Percentiles rank a stretch among this genome's conserved stretches.
phyloP scores from a whole-genome alignment of 1,140 invertebrate genomes.

The Cryptotermes secundus region DNA sequence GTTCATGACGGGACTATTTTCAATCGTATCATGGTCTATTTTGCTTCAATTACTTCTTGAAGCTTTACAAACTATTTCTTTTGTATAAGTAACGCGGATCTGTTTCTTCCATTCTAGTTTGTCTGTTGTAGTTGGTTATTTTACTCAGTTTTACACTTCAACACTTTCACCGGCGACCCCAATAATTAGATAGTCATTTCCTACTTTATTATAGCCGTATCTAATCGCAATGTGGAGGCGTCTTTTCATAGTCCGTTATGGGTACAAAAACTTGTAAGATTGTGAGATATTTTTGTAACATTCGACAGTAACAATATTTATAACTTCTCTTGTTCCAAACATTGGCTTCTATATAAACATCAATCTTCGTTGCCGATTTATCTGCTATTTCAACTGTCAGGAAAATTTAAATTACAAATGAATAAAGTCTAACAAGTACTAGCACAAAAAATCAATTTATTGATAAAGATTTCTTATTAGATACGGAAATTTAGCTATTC shows the following conservation, averaged over 20 bases:
- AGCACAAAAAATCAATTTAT: too few relatives aligned
- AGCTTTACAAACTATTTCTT: not conserved
- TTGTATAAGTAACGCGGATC: not conserved
- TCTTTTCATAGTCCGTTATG: not conserved
- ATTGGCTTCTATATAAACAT: too few relatives aligned
- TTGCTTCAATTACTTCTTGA: not conserved
- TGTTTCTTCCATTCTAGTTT: conserved; percentile 5
- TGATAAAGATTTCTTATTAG: too few relatives aligned
- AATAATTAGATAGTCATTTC: not conserved
- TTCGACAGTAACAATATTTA: too few relatives aligned
- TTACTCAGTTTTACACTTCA: not conserved
- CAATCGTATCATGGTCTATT: conserved; percentile 3
- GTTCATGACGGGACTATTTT: not conserved
- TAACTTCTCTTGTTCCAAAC: too few relatives aligned
- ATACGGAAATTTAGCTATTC: too few relatives aligned
- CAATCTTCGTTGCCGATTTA: too few relatives aligned
- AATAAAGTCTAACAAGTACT: too few relatives aligned
- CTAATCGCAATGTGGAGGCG: not conserved
- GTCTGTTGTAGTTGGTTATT: not conserved
- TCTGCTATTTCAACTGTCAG: too few relatives aligned
- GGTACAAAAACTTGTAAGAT: not conserved
- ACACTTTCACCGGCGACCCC: not conserved
- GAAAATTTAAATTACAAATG: too few relatives aligned
- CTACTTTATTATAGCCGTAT: not conserved
- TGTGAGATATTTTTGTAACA: not conserved